Conservation (phyloP, 2,888 invertebrate genomes). For the Melipona beecheii region DNA sequence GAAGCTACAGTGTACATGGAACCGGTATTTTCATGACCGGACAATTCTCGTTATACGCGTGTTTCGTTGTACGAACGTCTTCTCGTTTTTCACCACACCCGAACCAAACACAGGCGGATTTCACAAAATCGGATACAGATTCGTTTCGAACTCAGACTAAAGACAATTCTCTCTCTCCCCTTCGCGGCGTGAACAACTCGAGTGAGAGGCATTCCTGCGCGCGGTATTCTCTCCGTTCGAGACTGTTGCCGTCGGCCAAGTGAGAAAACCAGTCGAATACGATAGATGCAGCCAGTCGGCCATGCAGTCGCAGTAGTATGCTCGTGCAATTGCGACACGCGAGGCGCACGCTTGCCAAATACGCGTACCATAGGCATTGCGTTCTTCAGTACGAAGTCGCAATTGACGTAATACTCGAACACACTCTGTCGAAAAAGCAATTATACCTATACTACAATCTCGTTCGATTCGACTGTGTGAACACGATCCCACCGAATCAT, state of each 20-base stretch:
- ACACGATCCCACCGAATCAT: not conserved
- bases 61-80: not conserved
- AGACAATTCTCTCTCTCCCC: conserved; percentile 80
- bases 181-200: not conserved
- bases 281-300: conserved; percentile 43
- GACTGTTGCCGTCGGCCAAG: conserved; percentile 74
- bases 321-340: conserved; percentile 55
- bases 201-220: conserved; percentile 69
- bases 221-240: conserved; percentile 49
- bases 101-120: not conserved
- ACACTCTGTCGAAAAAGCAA: not conserved
- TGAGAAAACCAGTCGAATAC: conserved; percentile 75
- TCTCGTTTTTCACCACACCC: not conserved
- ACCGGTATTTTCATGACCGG: not conserved
- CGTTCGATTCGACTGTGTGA: too few relatives aligned
- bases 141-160: conserved; percentile 23
- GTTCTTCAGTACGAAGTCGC: conserved; percentile 23
- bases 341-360: conserved; percentile 47
- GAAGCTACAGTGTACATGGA: too few relatives aligned
- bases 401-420: not conserved
- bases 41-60: not conserved
- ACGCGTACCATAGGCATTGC: conserved; percentile 3
- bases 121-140: not conserved
- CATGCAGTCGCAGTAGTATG: conserved; percentile 27
- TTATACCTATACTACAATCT: not conserved